phyloP scores from a whole-genome alignment of 53 echinoderm and acorn worm species.

The Stichopus horrens region DNA sequence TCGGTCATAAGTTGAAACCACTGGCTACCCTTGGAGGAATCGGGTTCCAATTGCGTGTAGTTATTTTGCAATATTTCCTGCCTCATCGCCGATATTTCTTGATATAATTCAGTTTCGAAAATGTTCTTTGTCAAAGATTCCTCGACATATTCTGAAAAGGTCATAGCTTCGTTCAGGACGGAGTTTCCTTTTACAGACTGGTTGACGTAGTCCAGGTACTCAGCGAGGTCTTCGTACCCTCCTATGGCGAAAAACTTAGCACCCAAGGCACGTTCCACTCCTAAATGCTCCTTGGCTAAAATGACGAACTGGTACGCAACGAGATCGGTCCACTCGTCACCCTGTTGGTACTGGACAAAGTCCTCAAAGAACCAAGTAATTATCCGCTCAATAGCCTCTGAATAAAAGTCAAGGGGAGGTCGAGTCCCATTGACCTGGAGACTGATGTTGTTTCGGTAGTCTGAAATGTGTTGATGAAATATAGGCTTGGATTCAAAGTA shows the following conservation, averaged over 20 bases:
- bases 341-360: conserved; percentile 74
- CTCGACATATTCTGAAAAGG: conserved; percentile 36
- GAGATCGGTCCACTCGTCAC: conserved; percentile 76
- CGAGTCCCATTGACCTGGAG: not conserved
- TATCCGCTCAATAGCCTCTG: conserved; percentile 78
- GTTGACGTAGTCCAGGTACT: conserved; percentile 40
- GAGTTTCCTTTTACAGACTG: not conserved
- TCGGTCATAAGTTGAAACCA: conserved; percentile 70
- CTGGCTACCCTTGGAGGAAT: not conserved
- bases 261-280: conserved; percentile 89
- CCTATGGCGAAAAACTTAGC: conserved; percentile 88
- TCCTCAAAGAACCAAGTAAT: conserved; percentile 87
- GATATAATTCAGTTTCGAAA: conserved; percentile 18
- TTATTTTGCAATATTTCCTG: conserved; percentile 28
- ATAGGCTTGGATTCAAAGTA: conserved; percentile 31
- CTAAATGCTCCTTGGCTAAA: conserved; percentile 92
- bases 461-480: conserved; percentile 22
- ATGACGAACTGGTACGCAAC: conserved; percentile 88
- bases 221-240: conserved; percentile 57
- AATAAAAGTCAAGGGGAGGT: conserved; percentile 70
- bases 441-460: conserved; percentile 21
- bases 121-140: not conserved
- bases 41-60: not conserved
- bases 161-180: not conserved
- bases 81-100: not conserved